A percentile compares a stretch with the other conserved stretches of the same genome.
Conservation (phyloP, 2,797 vertebrate genomes). For the Lindbergichthys nudifrons region DNA sequence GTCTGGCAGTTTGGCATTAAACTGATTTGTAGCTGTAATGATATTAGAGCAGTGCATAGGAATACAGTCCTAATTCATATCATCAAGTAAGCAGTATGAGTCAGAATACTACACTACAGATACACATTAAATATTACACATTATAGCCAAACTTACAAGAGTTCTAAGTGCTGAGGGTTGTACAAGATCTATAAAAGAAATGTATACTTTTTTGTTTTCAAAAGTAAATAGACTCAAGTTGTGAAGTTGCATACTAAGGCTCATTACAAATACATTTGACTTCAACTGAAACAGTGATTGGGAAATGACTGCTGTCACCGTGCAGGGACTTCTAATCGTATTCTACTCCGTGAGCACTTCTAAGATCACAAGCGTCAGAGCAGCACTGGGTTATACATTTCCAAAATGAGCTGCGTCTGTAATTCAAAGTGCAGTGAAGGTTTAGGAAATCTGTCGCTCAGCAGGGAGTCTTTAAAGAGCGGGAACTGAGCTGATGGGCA, state of each 20-base stretch:
- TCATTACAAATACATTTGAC: slow-evolving; percentile 56
- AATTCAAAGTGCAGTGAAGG: slow-evolving; percentile 50
- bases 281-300: slow-evolving; percentile 49
- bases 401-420: slow-evolving; percentile 41
- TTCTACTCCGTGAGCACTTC: slow-evolving; percentile 30
- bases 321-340: slow-evolving; percentile 47
- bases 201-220: slow-evolving; percentile 10
- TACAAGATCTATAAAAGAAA: not conserved
- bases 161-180: not conserved
- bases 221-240: not conserved
- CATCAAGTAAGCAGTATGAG: not conserved
- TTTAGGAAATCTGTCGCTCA: slow-evolving; percentile 39
- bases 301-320: slow-evolving; percentile 30
- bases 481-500: slow-evolving; percentile 41
- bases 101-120: not conserved
- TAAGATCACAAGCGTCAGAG: slow-evolving; percentile 39
- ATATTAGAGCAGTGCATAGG: not conserved
- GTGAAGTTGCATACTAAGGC: slow-evolving; percentile 12
- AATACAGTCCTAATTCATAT: not conserved
- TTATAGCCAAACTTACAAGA: not conserved
- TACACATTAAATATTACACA: not conserved
- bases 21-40: not conserved
- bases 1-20: slow-evolving; percentile 7
- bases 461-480: slow-evolving; percentile 45
- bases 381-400: slow-evolving; percentile 42